These are phyloP conservation scores for Cynocephalus volans DNA, from an alignment of 2,113 vertebrate species.

Conservation along the genomic window DNA sequence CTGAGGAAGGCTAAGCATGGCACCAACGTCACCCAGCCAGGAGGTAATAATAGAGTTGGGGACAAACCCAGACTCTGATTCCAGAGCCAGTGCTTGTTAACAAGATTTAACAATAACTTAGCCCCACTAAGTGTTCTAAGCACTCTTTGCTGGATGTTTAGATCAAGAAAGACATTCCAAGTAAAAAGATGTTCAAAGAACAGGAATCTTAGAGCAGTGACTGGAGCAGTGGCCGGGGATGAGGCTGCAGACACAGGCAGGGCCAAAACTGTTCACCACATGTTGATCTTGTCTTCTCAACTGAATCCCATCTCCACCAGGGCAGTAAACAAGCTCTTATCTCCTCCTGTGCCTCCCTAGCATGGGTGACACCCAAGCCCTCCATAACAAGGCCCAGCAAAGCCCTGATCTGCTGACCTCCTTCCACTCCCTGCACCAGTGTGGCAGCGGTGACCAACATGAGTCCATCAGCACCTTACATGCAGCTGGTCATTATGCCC, in stretches of 20 bases:
- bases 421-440: not conserved
- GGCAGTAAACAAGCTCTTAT: not conserved
- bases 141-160: not conserved
- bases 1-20: not conserved
- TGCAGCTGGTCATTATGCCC: not conserved
- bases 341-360: not conserved
- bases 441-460: not conserved
- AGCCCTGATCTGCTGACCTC: not conserved
- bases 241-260: not conserved
- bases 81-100: not conserved
- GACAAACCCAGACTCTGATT: not conserved
- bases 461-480: no score
- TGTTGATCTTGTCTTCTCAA: not conserved
- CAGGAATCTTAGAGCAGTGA: not conserved
- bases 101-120: not conserved
- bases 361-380: not conserved
- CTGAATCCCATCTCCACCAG: not conserved
- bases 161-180: not conserved
- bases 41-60: not conserved
- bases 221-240: not conserved
- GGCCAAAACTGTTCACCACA: not conserved
- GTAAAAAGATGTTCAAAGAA: not conserved
- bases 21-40: not conserved
- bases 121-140: rapidly evolving
- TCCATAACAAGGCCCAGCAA: not conserved